Evolutionary conservation across 1,140 invertebrate species (phyloP).

Genomic region (Dinoponera quadriceps): DNA sequence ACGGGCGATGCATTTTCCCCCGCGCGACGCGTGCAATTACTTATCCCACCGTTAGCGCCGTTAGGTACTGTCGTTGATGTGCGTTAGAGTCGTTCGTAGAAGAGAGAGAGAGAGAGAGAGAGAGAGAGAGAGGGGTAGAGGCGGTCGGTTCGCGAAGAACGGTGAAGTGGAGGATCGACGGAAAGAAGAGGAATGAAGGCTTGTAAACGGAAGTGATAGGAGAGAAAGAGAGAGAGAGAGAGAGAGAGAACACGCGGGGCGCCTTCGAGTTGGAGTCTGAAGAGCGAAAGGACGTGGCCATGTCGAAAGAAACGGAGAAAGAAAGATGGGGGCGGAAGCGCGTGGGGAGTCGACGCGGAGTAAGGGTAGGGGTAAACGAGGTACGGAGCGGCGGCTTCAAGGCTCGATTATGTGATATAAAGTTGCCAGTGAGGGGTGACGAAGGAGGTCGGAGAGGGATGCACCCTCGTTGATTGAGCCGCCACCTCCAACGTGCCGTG

Average conservation of each 20-base stretch:
- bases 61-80: slow-evolving; percentile 57
- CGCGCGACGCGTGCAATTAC: slow-evolving; percentile 64
- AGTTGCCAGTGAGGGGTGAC: slow-evolving; percentile 68
- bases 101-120: slow-evolving; percentile 10
- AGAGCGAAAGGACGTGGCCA: slow-evolving; percentile 34
- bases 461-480: slow-evolving; percentile 79
- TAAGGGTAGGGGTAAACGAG: slow-evolving; percentile 31
- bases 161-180: slow-evolving; percentile 34
- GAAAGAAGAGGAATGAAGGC: slow-evolving; percentile 50
- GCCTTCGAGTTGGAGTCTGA: slow-evolving; percentile 26
- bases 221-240: neutral
- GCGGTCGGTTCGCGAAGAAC: slow-evolving; percentile 4
- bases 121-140: neutral
- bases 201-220: slow-evolving; percentile 48
- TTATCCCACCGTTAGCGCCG: slow-evolving; percentile 61
- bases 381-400: slow-evolving; percentile 56
- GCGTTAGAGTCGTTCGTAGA: slow-evolving; percentile 41
- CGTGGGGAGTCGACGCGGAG: neutral
- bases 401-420: slow-evolving; percentile 81
- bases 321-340: slow-evolving; percentile 7
- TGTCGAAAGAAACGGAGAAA: slow-evolving; percentile 50
- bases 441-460: slow-evolving; percentile 68
- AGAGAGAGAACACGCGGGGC: neutral
- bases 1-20: slow-evolving; percentile 62
- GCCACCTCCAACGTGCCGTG: slow-evolving; percentile 77